These are phyloP conservation scores for Carposina sasakii DNA, from an alignment of 1,140 invertebrate species.

Conservation along the genomic window DNA sequence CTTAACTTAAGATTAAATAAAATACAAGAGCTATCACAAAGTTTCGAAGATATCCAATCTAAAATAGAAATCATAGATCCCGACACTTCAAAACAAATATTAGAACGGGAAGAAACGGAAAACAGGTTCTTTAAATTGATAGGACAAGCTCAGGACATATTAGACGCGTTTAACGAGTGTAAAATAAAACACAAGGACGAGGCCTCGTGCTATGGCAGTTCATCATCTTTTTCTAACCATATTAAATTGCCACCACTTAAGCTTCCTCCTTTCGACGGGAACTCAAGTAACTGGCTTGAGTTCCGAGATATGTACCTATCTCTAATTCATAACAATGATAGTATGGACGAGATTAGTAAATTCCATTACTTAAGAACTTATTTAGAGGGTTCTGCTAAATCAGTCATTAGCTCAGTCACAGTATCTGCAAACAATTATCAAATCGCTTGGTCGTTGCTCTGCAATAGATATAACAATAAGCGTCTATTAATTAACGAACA, in stretches of 20 bases:
- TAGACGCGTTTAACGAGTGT: background rate
- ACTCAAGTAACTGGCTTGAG: constrained; percentile 2
- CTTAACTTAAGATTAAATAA: constrained; percentile 4
- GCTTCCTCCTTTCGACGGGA: constrained; percentile 1
- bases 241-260: constrained; percentile 1
- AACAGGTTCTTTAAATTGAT: constrained; percentile 2
- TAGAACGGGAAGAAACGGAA: constrained; percentile 2
- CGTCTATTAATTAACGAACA: constrained; percentile 5
- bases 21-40: background rate
- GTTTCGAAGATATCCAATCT: constrained; percentile 1
- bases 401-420: background rate
- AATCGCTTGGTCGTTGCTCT: constrained; percentile 1
- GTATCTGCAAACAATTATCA: background rate
- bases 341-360: constrained; percentile 4
- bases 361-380: constrained; percentile 2
- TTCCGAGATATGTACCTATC: constrained; percentile 1
- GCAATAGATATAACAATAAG: constrained; percentile 11
- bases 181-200: background rate
- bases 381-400: background rate
- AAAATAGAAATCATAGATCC: constrained; percentile 5
- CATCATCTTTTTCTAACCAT: background rate
- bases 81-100: background rate
- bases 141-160: background rate
- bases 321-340: constrained; percentile 3
- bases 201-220: background rate